Conservation (phyloP, 23 tunicate genomes). For the Ciona savignyi region DNA sequence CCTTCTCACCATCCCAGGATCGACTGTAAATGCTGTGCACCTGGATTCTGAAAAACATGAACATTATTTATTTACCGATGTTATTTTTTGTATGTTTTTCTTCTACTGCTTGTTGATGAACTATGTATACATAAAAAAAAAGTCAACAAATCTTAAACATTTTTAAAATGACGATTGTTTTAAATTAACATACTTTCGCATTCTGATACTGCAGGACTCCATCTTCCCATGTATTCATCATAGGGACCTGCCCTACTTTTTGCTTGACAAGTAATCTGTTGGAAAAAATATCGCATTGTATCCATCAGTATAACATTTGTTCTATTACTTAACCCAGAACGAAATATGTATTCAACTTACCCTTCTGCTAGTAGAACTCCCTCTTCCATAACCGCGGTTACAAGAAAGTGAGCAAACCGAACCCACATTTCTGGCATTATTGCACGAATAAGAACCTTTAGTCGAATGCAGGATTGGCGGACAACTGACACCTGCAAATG, state of each 20-base stretch:
- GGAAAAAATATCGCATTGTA: too few relatives aligned
- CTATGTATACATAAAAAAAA: too few relatives aligned
- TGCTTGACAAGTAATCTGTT: conserved; percentile 17
- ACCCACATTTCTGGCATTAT: conserved; percentile 21
- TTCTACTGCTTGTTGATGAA: too few relatives aligned
- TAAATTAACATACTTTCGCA: conserved; percentile 33
- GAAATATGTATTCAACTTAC: too few relatives aligned
- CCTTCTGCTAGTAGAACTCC: neutral
- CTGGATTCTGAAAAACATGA: neutral
- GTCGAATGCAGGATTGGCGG: conserved; percentile 17
- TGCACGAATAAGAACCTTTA: conserved; percentile 46
- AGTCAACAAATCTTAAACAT: too few relatives aligned
- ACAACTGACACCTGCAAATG: conserved; percentile 30
- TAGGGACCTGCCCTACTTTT: neutral
- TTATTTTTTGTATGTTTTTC: too few relatives aligned
- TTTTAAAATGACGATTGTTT: too few relatives aligned
- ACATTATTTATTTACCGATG: neutral
- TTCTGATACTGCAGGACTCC: conserved; percentile 15
- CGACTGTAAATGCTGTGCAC: conserved; percentile 14
- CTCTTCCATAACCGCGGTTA: conserved; percentile 33
- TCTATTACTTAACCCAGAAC: too few relatives aligned
- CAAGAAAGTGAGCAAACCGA: conserved; percentile 49
- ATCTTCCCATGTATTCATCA: conserved; percentile 11
- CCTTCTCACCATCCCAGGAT: neutral
- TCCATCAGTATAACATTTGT: too few relatives aligned